Percentiles rank a stretch among this genome's conserved stretches.
phyloP scores from a whole-genome alignment of 2,888 invertebrate species.

The Isotomurus palustris region DNA sequence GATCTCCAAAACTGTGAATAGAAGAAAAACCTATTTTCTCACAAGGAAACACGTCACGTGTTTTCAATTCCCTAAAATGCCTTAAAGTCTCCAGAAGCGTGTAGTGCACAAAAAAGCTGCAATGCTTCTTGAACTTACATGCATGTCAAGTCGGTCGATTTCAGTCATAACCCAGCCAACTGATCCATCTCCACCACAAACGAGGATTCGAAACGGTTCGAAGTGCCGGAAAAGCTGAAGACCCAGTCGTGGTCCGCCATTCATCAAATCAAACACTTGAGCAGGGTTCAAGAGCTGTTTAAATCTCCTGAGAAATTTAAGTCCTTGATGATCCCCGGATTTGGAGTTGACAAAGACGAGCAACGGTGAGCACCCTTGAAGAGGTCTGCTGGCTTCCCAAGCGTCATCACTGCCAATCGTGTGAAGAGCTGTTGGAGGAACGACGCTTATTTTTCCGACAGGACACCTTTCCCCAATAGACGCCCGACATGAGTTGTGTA shows the following conservation, averaged over 20 bases:
- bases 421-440: constrained; percentile 89
- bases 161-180: constrained; percentile 97
- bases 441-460: constrained; percentile 85
- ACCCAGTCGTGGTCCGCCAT: constrained; percentile 56
- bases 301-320: constrained; percentile 89
- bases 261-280: constrained; percentile 95
- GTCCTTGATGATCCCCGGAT: constrained; percentile 96
- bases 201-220: constrained; percentile 90
- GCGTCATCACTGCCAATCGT: constrained; percentile 82
- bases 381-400: constrained; percentile 75
- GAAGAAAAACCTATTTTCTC: too few species aligned
- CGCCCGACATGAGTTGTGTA: constrained; percentile 87
- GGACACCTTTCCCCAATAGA: constrained; percentile 73
- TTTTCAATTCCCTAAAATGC: too few species aligned
- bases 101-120: too few species aligned
- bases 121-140: constrained; percentile 72
- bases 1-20: too few species aligned
- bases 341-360: constrained; percentile 97
- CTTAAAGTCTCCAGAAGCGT: too few species aligned
- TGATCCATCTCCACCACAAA: constrained; percentile 96
- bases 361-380: constrained; percentile 67
- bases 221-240: constrained; percentile 88
- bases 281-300: constrained; percentile 93
- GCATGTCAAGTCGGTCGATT: constrained; percentile 90
- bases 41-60: too few species aligned